Conservation (phyloP, 2,113 vertebrate genomes). For the Corynorhinus townsendii region DNA sequence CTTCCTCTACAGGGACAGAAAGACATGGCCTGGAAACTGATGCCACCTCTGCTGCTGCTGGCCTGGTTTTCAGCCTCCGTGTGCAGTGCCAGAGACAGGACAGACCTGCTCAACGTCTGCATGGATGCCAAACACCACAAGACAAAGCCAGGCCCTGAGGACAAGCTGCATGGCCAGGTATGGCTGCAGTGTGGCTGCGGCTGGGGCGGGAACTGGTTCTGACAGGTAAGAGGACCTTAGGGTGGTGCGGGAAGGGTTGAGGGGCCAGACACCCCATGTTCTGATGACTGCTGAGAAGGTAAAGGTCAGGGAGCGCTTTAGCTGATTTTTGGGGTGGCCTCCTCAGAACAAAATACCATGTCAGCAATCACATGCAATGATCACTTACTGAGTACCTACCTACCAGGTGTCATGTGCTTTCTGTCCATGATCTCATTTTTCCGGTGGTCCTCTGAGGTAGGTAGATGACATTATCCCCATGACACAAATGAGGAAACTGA, state of each 20-base stretch:
- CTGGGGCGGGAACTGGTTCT: neutral
- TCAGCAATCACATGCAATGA: neutral
- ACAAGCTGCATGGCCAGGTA: slow-evolving; percentile 83
- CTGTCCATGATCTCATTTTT: neutral
- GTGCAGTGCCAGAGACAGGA: slow-evolving; percentile 26
- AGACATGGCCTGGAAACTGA: slow-evolving; percentile 29
- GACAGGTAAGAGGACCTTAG: neutral
- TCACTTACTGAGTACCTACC: neutral
- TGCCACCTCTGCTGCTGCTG: neutral
- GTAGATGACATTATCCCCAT: neutral
- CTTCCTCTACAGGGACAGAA: neutral
- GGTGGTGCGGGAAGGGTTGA: neutral
- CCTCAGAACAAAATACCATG: neutral
- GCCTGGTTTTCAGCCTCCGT: slow-evolving; percentile 13
- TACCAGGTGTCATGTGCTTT: neutral
- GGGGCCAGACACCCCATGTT: neutral
- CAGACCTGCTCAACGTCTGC: slow-evolving; percentile 86
- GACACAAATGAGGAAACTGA: neutral
- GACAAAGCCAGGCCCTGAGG: slow-evolving; percentile 85
- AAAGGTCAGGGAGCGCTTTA: neutral
- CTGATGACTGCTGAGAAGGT: neutral
- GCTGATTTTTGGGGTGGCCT: neutral
- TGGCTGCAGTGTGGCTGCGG: neutral
- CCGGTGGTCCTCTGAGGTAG: neutral
- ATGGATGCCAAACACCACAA: slow-evolving; percentile 93